A percentile compares a stretch with the other conserved stretches of the same genome.
These are phyloP conservation scores for Fistularia tabacaria DNA, from an alignment of 2,797 vertebrate genomes.

Conservation along the genomic window DNA sequence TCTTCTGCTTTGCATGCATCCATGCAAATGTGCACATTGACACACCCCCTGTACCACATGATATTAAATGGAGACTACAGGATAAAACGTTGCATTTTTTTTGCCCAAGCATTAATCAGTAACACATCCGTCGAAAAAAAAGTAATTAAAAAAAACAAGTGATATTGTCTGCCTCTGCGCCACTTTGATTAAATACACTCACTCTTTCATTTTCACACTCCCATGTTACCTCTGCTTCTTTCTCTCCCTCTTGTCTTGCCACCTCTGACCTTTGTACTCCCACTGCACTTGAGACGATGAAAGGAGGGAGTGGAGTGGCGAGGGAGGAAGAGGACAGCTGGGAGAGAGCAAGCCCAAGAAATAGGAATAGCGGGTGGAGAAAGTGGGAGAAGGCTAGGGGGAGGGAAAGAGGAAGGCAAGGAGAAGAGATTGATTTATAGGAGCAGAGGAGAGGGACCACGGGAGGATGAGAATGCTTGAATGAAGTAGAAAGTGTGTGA, in stretches of 20 bases:
- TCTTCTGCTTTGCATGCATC: not conserved
- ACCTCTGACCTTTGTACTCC: conserved; percentile 70
- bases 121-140: conserved; percentile 11
- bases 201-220: conserved; percentile 60
- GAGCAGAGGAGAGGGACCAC: conserved; percentile 65
- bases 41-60: too few relatives aligned
- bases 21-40: not conserved
- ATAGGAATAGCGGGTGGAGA: conserved; percentile 23
- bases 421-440: conserved; percentile 73
- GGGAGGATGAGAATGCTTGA: conserved; percentile 67
- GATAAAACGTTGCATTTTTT: not conserved
- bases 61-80: too few relatives aligned
- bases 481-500: conserved; percentile 67
- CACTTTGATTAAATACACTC: conserved; percentile 66
- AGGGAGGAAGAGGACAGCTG: conserved; percentile 49
- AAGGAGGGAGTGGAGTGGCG: conserved; percentile 52
- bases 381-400: conserved; percentile 36
- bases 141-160: conserved; percentile 4
- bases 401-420: conserved; percentile 31
- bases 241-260: conserved; percentile 52
- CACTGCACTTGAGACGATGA: conserved; percentile 63
- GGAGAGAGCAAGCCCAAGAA: conserved; percentile 20
- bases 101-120: conserved; percentile 10
- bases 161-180: conserved; percentile 37
- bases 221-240: conserved; percentile 49